Evolutionary conservation across 92 coral and sea anemone genomes (phyloP), one percentile per base, ranked within the genome.

Genomic region (Phymanthus crucifer): DNA sequence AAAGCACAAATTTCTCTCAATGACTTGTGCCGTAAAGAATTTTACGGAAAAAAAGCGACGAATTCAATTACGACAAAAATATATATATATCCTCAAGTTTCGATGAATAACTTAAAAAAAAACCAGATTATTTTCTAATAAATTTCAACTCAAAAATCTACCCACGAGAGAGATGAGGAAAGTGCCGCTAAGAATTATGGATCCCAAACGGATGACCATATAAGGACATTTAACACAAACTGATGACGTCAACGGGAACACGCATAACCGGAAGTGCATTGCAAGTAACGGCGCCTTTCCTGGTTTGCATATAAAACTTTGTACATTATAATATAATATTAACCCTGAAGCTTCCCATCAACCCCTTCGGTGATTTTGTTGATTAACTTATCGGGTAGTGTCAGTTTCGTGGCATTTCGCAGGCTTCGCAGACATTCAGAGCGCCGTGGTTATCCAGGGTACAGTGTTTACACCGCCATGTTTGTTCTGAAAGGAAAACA

Each of bases 391-490:
- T 29, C 32, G 8, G 35, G 11, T 61, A 21, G 32, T 73, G 86
- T 32, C 87, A 83, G 76, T 73, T 73, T 74, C 94, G 77, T 80
- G 92, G 88, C 72, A 61, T 52, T 23, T 87, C 91, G 68, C 97
- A 92, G 56, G 80, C 81, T 68, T 92, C 97, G 70, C 97, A 92
- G 73, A 68, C 50, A 31, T 87, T 86, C 56, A 92, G 72, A 5
- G 97, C 97, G 8, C 90, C 94, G 72, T 92, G 97, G 85, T 92
- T 92, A 67, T 77, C 90, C 58, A 90, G 83, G 11, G 97, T 92
- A 74, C 97, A 92, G n/a, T 75, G 87, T 68, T 74, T 16, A 68
- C 97, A 92, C 6, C 83, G 77, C 97, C 97, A 92, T 0, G 91
- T 85, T 72, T 78, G 48, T 66, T 90, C 90, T 87, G 86, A 83